A percentile compares a stretch with the other conserved stretches of the same genome.
These are phyloP conservation scores for Meda fulgida DNA, from an alignment of 2,797 vertebrate species.

Conservation along the genomic window DNA sequence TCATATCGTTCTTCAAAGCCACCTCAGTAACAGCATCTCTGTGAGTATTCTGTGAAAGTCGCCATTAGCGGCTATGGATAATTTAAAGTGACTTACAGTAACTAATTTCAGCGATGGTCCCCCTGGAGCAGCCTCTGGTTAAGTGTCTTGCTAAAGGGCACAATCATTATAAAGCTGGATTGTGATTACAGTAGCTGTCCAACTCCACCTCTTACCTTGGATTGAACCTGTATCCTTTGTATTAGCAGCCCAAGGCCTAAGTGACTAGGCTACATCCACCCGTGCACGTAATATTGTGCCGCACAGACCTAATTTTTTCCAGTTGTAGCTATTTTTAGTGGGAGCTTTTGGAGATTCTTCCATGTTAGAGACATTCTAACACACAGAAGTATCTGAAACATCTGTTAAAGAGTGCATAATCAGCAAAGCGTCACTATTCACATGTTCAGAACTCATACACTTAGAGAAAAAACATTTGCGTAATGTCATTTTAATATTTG, in stretches of 20 bases:
- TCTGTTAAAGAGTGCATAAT: background rate
- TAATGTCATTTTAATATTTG: background rate
- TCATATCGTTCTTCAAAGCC: constrained; percentile 35
- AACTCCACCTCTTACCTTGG: constrained; percentile 9
- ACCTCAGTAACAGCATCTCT: background rate
- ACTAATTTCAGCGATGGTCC: constrained; percentile 28
- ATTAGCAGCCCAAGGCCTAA: constrained; percentile 14
- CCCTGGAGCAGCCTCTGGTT: constrained; percentile 20
- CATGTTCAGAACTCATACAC: background rate
- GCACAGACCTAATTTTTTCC: background rate
- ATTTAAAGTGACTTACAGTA: constrained; percentile 28
- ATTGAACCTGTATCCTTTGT: constrained; percentile 15
- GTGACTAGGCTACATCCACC: background rate
- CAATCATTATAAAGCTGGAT: constrained; percentile 24
- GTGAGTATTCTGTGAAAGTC: background rate
- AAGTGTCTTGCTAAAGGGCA: constrained; percentile 39
- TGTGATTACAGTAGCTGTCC: constrained; percentile 26
- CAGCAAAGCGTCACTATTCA: background rate
- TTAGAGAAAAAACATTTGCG: background rate
- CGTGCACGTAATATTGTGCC: background rate
- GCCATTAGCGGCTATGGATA: constrained; percentile 19
- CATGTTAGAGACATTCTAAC: background rate
- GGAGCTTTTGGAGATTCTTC: background rate
- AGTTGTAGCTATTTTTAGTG: constrained; percentile 4
- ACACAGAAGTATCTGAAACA: background rate